These are phyloP conservation scores for Ectropis crepuscularia DNA, from an alignment of 2,888 invertebrate genomes.

Conservation along the genomic window DNA sequence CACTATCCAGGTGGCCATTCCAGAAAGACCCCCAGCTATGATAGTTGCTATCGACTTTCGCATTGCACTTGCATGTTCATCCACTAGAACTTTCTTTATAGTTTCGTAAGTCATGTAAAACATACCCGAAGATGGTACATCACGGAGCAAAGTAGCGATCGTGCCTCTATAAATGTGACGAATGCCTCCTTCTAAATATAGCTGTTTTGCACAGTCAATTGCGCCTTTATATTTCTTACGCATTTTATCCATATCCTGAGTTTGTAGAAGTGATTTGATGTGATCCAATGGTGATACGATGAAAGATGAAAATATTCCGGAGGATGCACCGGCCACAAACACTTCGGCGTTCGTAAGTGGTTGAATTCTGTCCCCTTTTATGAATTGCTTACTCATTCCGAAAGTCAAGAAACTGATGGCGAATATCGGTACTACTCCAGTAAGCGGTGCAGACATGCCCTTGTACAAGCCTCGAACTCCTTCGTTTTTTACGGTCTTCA, in stretches of 20 bases:
- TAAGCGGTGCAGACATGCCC: slow-evolving; percentile 95
- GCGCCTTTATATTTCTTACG: slow-evolving; percentile 95
- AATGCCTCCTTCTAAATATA: slow-evolving; percentile 96
- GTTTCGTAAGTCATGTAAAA: slow-evolving; percentile 98
- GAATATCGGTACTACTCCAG: slow-evolving; percentile 98
- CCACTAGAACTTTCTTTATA: slow-evolving; percentile 90
- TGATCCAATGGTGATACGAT: slow-evolving; percentile 36
- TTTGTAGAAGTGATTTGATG: slow-evolving; percentile 86
- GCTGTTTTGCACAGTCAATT: slow-evolving; percentile 93
- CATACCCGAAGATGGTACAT: slow-evolving; percentile 98
- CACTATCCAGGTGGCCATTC: slow-evolving; percentile 97
- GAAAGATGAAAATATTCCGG: slow-evolving; percentile 93
- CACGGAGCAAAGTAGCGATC: slow-evolving; percentile 84
- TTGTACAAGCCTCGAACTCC: slow-evolving; percentile 89
- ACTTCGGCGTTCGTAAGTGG: background rate
- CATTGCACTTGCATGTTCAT: slow-evolving; percentile 85
- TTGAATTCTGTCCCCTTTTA: background rate
- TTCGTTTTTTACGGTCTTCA: background rate
- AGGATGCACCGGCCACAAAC: slow-evolving; percentile 2
- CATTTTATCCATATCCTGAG: slow-evolving; percentile 89
- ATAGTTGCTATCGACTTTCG: slow-evolving; percentile 91
- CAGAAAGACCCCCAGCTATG: slow-evolving; percentile 97
- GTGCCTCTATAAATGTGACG: slow-evolving; percentile 95
- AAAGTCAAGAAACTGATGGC: slow-evolving; percentile 90
- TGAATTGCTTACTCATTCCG: slow-evolving; percentile 1